Base-by-base conservation (phyloP, 1,140 invertebrate genomes). In the Macrostomum lignano region DNA sequence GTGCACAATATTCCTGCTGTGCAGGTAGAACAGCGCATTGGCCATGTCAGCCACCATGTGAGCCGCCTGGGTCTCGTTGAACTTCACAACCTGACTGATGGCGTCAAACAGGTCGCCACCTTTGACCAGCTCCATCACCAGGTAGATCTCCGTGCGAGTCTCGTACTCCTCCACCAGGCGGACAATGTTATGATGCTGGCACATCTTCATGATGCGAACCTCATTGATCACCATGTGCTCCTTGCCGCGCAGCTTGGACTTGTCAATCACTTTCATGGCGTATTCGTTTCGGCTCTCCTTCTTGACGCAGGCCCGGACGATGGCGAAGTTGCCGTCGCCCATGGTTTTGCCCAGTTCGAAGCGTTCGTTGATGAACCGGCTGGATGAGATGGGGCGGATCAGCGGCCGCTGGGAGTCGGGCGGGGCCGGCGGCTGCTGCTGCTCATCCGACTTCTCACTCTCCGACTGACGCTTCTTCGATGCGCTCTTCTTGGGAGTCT, bases 21-120 rank as follows among this genome's bases (percentile, higher is more conserved):
- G 88, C 40, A 96, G 66, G 60, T 94, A 96, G 38, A 73, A 71
- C 36, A 94, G 67, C 38, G 84, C 86, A 34, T 75, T 78, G 38
- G 72, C 69, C 46, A 94, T 60, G 61, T 93, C 74, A 44, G 47
- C 44, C 15, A 88, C 72, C 77, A 93, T 84, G 39, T 73, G 64
- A 42, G 75, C 69, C 11, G 81, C 71, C 55, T 86, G 75, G 26
- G 68, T 63, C 61, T 96, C 88, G 17, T 73, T 71, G 58, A 91
- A 93, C 59, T 84, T 81, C 32, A 74, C 78, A 42, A 72, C 76
- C 43, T 69, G 68, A 30, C 77, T 74, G 43, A 96, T 88, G 40
- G 77, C 78, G 64, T 94, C 84, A 58, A 94, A 96, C 38, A 96
- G 63, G 64, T 96, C 86, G 24, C 55, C 88, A 86, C 84, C 81